Evolutionary conservation across 2,113 vertebrate genomes (phyloP), one percentile per base, ranked within the genome.

Genomic region (Coregonus clupeaformis): DNA sequence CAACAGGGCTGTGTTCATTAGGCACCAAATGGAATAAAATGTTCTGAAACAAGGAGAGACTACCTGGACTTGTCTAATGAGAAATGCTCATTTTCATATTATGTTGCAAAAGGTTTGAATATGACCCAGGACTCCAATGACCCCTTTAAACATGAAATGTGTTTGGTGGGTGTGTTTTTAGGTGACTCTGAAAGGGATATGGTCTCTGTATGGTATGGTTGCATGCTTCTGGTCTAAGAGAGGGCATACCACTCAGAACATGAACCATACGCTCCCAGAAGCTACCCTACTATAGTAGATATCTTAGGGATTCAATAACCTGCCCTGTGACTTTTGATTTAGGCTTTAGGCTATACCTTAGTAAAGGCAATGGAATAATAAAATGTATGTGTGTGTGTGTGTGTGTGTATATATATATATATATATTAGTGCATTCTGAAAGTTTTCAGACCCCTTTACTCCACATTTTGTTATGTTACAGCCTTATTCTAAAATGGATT

Each of bases 131-230:
- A 32, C 68, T 45, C 73, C 72, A 59, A 0, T 47, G 45, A 84
- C 18, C 64, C 75, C 22, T 69, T 24, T 27, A 3, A 63, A 55
- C 14, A 62, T 20, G 59, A 62, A n/a, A 22, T 24, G 22, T 62
- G 59, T 62, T 62, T 62, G 59, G 22, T 62, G 22, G 6, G 22
- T 11, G 22, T 9, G 60, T n/a, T 32, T 71, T 67, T 68, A 25
- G 60, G 57, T 12, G 4, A 22, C 18, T 6, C 22, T 66, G 68
- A 81, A 80, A 30, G 71, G 64, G 27, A 77, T 77, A n/a, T 71
- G 16, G 57, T 14, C 29, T 63, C n/a, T 32, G 5, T 11, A 27
- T 25, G 27, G 49, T 25, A 49, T 1, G 30, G 72, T 72, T 63
- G 47, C 27, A 12, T 64, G 68, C 74, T 77, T 29, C 22, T 27